A percentile compares a stretch with the other conserved stretches of the same genome.
Conservation (phyloP, 2,113 vertebrate species). For the Serinus canaria region DNA sequence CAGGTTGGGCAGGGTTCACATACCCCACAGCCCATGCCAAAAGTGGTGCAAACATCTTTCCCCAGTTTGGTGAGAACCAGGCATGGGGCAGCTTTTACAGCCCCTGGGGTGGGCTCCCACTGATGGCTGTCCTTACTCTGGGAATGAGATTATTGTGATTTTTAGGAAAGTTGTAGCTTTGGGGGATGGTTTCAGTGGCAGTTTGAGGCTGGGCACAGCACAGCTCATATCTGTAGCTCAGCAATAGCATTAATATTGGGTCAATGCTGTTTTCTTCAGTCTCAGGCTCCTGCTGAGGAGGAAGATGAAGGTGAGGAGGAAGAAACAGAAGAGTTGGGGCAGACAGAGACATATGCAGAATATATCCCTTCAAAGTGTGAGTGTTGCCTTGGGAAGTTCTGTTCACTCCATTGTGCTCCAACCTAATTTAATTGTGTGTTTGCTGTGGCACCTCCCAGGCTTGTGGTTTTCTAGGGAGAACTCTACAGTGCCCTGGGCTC, state of each 20-base stretch:
- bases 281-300: slow-evolving; percentile 80
- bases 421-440: not conserved
- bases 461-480: not conserved
- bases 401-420: not conserved
- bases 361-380: slow-evolving; percentile 96
- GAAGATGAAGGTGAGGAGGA: slow-evolving; percentile 94
- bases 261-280: slow-evolving; percentile 34
- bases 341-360: slow-evolving; percentile 94
- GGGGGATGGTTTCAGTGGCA: not conserved
- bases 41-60: not conserved
- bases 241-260: rapidly evolving
- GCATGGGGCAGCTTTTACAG: not conserved
- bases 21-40: not conserved
- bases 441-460: not conserved
- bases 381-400: not conserved
- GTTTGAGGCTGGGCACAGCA: not conserved
- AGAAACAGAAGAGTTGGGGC: slow-evolving; percentile 91
- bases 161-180: not conserved
- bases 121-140: not conserved
- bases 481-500: not conserved
- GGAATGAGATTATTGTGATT: not conserved
- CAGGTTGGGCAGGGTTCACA: not conserved
- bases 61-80: not conserved
- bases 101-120: not conserved
- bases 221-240: not conserved